phyloP scores from a whole-genome alignment of 2,888 invertebrate genomes.

The Drosophila conformis region DNA sequence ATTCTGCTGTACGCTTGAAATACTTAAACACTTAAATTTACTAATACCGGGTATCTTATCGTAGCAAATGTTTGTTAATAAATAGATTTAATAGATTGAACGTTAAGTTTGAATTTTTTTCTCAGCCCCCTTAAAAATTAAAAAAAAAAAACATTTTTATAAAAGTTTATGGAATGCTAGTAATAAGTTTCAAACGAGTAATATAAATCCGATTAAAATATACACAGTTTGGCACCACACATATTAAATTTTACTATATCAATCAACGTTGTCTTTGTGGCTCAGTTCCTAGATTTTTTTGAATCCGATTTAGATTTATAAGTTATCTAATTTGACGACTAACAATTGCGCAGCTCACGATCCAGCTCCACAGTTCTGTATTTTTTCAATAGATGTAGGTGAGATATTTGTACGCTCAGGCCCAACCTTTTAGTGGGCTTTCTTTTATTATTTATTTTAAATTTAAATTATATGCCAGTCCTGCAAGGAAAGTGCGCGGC shows the following conservation, averaged over 20 bases:
- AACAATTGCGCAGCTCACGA: not conserved
- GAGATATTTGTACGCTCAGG: not conserved
- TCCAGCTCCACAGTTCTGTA: not conserved
- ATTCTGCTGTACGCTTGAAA: not conserved
- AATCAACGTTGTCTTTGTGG: not conserved
- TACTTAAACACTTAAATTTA: not conserved
- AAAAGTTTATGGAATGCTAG: not conserved
- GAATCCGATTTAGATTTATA: not conserved
- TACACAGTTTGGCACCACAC: not conserved
- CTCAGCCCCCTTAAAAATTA: not conserved
- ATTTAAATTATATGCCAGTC: constrained; percentile 71
- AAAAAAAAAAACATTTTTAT: not conserved
- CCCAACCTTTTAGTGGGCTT: constrained; percentile 5
- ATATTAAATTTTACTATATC: not conserved
- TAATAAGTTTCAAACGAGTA: not conserved
- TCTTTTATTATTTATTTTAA: constrained; percentile 69
- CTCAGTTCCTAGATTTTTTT: not conserved
- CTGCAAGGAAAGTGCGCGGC: constrained; percentile 72
- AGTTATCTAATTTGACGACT: not conserved
- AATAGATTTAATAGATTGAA: not conserved
- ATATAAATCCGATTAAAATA: not conserved
- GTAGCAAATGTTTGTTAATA: not conserved
- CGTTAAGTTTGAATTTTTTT: not conserved
- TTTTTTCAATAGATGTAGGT: constrained; percentile 12
- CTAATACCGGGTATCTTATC: not conserved